Base-by-base conservation (phyloP, 1,140 invertebrate genomes). In the Zaprionus camerounensis region DNA sequence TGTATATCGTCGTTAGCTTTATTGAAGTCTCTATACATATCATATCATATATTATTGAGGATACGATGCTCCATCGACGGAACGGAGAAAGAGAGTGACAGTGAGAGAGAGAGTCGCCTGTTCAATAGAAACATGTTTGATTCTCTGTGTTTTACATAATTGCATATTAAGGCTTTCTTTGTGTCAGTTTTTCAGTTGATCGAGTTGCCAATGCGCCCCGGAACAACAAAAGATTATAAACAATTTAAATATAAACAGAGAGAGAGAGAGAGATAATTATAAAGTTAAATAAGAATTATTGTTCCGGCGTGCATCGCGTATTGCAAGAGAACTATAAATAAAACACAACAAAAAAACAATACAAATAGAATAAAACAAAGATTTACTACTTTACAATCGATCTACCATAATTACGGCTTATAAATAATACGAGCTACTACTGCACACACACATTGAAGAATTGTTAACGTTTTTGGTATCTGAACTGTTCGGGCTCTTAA, bases 391-490 rank as follows among this genome's bases (percentile, higher is more conserved):
- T 46, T 46, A 46, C 41, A 46, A 46, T 46, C 41, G 41, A 46
- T 46, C 41, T 46, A 34, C 58, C 53, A 44, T 67, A 69, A 57
- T 56, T 44, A 75, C 36, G 31, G 31, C 68, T 76, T 84, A 84
- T 59, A 74, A 51, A 55, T 78, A 85, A 69, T 81, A 75, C 63
- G 24, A 81, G 72, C 82, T 82, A 80, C 64, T 82, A 66, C 63
- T 70, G 76, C 71, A 64, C 71, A 36, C 59, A 56, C 64, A 31
- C 58, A 67, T 26, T 13, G 20, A 71, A 49, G 9, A 34, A 57
- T 38, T 63, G 63, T 51, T 61, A 69, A 63, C 58, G 38, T 75
- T 71, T 88, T 88, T 88, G 84, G 84, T 86, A 80, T 83, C 58
- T 78, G 59, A 67, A 74, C 68, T 56, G 28, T 41, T 67, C 70